Evolutionary conservation across 1,140 invertebrate genomes (phyloP).

Genomic region (Pseudomyrmex concolor): DNA sequence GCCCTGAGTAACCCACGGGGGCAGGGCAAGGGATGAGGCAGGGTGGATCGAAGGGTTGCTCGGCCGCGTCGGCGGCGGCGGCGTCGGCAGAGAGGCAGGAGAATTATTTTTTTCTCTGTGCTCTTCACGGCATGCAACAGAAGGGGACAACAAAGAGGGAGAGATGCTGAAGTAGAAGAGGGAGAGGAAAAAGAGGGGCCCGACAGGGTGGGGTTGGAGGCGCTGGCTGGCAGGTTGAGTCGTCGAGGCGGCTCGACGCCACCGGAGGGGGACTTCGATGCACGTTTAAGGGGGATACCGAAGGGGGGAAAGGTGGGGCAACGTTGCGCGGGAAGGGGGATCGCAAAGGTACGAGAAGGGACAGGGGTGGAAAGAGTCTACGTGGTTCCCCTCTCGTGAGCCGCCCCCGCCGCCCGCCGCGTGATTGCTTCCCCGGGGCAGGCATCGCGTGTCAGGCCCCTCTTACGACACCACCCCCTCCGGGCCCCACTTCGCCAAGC

Average conservation of each 20-base stretch:
- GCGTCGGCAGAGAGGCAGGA: constrained; percentile 39
- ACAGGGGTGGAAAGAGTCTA: constrained; percentile 72
- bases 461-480: constrained; percentile 77
- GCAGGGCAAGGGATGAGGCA: constrained; percentile 67
- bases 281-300: constrained; percentile 15
- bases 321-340: constrained; percentile 47
- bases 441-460: constrained; percentile 85
- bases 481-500: constrained; percentile 49
- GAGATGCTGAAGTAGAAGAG: constrained; percentile 58
- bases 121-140: constrained; percentile 42
- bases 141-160: constrained; percentile 35
- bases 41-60: constrained; percentile 48
- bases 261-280: constrained; percentile 70
- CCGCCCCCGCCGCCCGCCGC: constrained; percentile 82
- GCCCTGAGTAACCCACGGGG: constrained; percentile 68
- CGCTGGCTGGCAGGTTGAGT: constrained; percentile 76
- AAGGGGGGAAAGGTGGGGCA: constrained; percentile 35
- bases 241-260: constrained; percentile 72
- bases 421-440: constrained; percentile 83
- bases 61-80: constrained; percentile 18
- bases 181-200: constrained; percentile 61
- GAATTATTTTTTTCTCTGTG: constrained; percentile 50
- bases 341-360: constrained; percentile 55
- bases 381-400: constrained; percentile 69
- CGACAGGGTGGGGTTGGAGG: constrained; percentile 59